Evolutionary conservation across 2,888 invertebrate species (phyloP).

Genomic region (Xiphydria camelus): DNA sequence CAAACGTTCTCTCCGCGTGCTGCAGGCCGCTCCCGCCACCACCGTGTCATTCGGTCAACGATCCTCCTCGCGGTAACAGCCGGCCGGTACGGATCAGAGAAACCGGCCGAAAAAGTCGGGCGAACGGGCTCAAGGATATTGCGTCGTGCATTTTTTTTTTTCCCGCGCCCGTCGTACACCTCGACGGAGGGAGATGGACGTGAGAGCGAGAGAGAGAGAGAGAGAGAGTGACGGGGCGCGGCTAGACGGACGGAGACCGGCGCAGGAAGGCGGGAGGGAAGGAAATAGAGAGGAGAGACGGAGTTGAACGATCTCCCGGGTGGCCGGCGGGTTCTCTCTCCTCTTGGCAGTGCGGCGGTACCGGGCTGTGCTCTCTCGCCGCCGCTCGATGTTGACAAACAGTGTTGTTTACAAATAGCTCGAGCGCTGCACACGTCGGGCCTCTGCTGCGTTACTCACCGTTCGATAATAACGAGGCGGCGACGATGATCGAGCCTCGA

Average conservation of each 20-base stretch:
- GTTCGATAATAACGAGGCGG: too few relatives aligned
- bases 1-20: too few relatives aligned
- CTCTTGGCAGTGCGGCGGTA: conserved; percentile 1
- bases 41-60: conserved; percentile 11
- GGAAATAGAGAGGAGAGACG: too few relatives aligned
- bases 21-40: conserved; percentile 13
- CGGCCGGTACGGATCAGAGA: not conserved
- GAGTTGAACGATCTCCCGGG: conserved; percentile 3
- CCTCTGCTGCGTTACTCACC: too few relatives aligned
- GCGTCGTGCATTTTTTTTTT: not conserved
- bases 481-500: not conserved
- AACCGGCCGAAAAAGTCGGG: not conserved
- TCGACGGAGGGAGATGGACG: not conserved
- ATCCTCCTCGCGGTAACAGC: conserved; percentile 3
- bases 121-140: conserved; percentile 2
- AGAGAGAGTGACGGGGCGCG: not conserved
- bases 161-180: not conserved
- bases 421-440: not conserved
- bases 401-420: conserved; percentile 4
- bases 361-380: too few relatives aligned
- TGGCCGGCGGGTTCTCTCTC: too few relatives aligned
- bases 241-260: not conserved
- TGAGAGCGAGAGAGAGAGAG: not conserved
- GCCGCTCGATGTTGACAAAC: conserved; percentile 5
- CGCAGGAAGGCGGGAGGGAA: not conserved